Base-by-base conservation (phyloP, 2,888 invertebrate genomes). In the Leucozona laternaria region DNA sequence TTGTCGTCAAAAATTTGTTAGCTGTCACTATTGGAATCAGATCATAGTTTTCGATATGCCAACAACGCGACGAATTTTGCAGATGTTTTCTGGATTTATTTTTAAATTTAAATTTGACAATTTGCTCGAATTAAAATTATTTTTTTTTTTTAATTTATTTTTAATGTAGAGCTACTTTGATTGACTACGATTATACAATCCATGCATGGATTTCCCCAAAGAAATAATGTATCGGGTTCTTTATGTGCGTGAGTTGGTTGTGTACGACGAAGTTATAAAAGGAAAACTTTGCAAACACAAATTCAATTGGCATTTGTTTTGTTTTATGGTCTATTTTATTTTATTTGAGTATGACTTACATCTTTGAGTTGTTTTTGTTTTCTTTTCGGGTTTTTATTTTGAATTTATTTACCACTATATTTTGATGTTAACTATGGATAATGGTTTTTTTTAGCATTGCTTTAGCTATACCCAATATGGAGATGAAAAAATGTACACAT, bases 261-360 rank as follows among this genome's bases (percentile, higher is more conserved):
- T 45, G 62, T n/a, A 62, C 6, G 13, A 20, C 6, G 37, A 17
- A 15, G 13, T 40, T 60, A 40, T 20, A 22, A n/a, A 40, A 60
- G 10, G 37, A 60, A 22, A 60, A 34, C 55, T 72, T 40, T 53
- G 15, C n/a, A 20, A 48, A 68, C 57, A 79, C 34, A 70, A 64
- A 64, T 28, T 15, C 34, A 66, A 60, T 43, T 20, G 17, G 28
- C 17, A n/a, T 79, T 62, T 55, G 43, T 68, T 45, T 68, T 53
- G 25, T 20, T 22, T 45, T 77, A 40, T 55, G 48, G 37, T 25
- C 53, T 45, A 20, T 55, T 53, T 53, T 25, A 25, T 55, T 43
- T 55, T 55, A 11, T 22, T 76, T 55, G 31, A 40, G 62, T 66
- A 71, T 71, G 75, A 53, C 71, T 79, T 76, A 84, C 79, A 84